A percentile compares a stretch with the other conserved stretches of the same genome.
Evolutionary conservation across 1,140 invertebrate genomes (phyloP).

Genomic region (Stenopsyche tienmushanensis): DNA sequence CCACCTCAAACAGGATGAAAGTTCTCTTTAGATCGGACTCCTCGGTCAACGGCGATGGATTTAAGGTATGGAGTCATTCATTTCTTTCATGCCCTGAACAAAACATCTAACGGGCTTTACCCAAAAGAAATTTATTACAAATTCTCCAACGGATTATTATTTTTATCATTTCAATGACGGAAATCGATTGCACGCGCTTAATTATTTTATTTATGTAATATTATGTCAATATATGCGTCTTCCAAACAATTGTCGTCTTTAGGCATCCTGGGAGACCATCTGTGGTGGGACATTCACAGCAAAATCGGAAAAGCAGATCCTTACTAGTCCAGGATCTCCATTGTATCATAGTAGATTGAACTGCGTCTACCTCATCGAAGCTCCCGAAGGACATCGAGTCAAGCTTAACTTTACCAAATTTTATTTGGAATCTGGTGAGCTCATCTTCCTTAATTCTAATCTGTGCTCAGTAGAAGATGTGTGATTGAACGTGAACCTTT

Average conservation of each 20-base stretch:
- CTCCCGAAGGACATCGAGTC: constrained; percentile 47
- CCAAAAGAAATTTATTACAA: too few species aligned
- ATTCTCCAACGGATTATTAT: too few species aligned
- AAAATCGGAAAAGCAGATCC: constrained; percentile 48
- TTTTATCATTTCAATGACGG: too few species aligned
- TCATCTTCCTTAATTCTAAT: too few species aligned
- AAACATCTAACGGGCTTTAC: too few species aligned
- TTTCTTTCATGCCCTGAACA: too few species aligned
- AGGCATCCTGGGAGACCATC: constrained; percentile 59
- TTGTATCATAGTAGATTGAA: constrained; percentile 60
- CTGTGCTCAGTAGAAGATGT: background rate
- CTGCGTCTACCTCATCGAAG: constrained; percentile 70
- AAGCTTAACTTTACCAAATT: constrained; percentile 61
- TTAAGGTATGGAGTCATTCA: constrained; percentile 57
- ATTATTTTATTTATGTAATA: constrained; percentile 32
- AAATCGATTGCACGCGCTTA: too few species aligned
- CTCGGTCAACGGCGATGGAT: constrained; percentile 68
- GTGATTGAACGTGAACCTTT: too few species aligned
- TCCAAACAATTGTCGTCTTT: background rate
- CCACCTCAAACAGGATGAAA: constrained; percentile 66
- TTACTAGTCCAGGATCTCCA: constrained; percentile 69
- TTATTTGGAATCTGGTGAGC: constrained; percentile 47
- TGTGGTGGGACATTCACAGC: constrained; percentile 73
- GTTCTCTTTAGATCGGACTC: constrained; percentile 71
- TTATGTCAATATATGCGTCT: background rate